Evolutionary conservation across 53 echinoderm and acorn worm genomes (phyloP).

Genomic region (Echinometra lucunter): DNA sequence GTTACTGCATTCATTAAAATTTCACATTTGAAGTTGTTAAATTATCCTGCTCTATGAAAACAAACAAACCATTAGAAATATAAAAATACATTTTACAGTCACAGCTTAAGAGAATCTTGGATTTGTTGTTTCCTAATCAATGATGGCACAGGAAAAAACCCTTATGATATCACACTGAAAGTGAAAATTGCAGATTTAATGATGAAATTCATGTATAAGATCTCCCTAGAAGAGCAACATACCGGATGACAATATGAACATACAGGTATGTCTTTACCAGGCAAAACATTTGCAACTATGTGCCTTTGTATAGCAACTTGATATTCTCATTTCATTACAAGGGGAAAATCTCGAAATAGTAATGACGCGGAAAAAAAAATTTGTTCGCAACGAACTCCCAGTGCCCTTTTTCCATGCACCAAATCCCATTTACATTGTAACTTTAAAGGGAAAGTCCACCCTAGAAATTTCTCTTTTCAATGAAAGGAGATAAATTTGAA

Average conservation of each 20-base stretch:
- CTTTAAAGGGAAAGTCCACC: no score
- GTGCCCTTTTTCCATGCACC: neutral
- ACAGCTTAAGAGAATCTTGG: neutral
- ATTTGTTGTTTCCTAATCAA: neutral
- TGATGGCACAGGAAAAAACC: neutral
- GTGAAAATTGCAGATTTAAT: neutral
- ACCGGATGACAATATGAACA: neutral
- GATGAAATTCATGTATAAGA: neutral
- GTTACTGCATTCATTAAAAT: no score
- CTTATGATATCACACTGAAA: neutral
- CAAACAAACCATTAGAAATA: neutral
- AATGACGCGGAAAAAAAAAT: neutral
- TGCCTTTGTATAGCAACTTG: neutral
- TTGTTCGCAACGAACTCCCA: neutral
- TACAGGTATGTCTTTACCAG: neutral
- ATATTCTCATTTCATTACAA: no score
- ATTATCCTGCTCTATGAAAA: neutral
- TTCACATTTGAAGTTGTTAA: no score
- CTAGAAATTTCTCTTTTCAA: no score
- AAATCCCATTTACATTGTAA: neutral
- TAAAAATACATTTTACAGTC: neutral
- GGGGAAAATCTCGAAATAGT: neutral
- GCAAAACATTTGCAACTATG: neutral
- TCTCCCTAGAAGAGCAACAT: neutral
- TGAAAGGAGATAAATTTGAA: no score